These are phyloP conservation scores for Micronycteris hirsuta DNA, from an alignment of 2,113 vertebrate genomes.

Conservation along the genomic window DNA sequence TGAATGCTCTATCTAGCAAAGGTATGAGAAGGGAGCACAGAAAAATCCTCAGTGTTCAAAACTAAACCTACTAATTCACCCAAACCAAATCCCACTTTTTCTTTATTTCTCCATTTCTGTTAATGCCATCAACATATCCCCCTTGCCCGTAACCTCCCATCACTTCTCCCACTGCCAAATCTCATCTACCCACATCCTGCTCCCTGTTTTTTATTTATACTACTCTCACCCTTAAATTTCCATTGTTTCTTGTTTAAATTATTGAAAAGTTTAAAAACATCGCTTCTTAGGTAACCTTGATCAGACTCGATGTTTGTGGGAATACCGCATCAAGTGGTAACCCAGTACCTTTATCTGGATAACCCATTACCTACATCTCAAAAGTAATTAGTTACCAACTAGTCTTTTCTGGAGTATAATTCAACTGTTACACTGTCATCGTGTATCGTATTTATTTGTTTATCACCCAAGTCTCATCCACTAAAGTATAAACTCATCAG, in stretches of 20 bases:
- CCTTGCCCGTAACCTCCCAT: neutral
- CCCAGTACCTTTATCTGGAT: neutral
- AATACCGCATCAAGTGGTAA: neutral
- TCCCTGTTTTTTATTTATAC: neutral
- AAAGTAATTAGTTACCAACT: neutral
- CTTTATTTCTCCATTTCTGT: neutral
- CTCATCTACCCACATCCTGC: neutral
- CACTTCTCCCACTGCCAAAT: neutral
- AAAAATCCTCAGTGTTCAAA: neutral
- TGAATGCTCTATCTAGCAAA: neutral
- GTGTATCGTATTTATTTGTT: neutral
- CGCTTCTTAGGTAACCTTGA: neutral
- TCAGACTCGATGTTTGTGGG: neutral
- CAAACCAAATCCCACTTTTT: neutral
- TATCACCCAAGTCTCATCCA: neutral
- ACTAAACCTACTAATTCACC: neutral
- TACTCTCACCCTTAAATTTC: neutral
- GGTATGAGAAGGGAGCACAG: neutral
- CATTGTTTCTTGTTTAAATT: neutral
- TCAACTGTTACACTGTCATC: neutral
- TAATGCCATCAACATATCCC: neutral
- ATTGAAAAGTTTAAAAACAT: neutral
- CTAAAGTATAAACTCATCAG: neutral
- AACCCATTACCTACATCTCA: neutral
- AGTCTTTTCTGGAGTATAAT: neutral